phyloP scores from a whole-genome alignment of 2,113 vertebrate genomes.

The Melanerpes aurifrons region DNA sequence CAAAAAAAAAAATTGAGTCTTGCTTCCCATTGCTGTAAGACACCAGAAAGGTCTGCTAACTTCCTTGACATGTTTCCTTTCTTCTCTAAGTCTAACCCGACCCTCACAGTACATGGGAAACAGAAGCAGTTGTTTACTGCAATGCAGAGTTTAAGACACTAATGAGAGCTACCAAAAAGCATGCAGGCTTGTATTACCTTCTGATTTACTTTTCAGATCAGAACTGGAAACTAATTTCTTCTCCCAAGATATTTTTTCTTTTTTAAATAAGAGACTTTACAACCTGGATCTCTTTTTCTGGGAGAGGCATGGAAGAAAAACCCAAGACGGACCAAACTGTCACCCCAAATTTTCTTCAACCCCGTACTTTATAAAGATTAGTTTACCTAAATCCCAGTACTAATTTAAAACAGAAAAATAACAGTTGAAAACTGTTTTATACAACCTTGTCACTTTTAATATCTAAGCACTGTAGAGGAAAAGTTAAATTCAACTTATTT shows the following conservation, averaged over 20 bases:
- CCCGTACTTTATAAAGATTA: background rate
- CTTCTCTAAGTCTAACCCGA: background rate
- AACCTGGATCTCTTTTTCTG: background rate
- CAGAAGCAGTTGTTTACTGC: background rate
- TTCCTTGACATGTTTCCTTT: conserved; percentile 33
- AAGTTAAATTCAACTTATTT: background rate
- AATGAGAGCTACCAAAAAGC: background rate
- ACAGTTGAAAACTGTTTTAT: background rate
- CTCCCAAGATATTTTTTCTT: background rate
- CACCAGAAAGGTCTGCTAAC: background rate
- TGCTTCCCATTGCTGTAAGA: conserved; percentile 38
- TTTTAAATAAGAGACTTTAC: background rate
- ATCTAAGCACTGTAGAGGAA: background rate
- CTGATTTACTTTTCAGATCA: background rate
- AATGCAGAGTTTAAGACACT: background rate
- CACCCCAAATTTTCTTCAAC: background rate
- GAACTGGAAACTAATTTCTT: background rate
- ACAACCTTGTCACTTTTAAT: background rate
- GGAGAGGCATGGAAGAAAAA: background rate
- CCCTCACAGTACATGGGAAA: background rate
- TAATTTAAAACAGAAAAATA: background rate
- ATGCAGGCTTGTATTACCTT: background rate
- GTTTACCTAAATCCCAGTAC: background rate
- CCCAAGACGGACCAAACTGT: background rate
- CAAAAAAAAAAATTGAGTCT: background rate